Base-by-base conservation (phyloP, 2,888 invertebrate genomes). In the Agrotis clavis region DNA sequence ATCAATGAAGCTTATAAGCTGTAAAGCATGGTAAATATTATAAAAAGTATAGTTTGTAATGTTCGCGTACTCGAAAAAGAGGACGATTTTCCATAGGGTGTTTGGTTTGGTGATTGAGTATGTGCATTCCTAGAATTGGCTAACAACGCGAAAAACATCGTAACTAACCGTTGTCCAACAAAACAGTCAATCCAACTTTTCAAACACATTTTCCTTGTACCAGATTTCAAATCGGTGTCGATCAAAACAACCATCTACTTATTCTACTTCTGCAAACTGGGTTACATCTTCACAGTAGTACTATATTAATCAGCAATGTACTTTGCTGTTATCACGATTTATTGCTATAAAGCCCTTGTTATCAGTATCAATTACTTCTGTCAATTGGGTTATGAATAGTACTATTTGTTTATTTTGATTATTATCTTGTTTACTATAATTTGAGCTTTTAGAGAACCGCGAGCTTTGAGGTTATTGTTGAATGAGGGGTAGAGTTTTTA, bases 401-500 rank as follows among this genome's bases (percentile, higher is more conserved):
- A 73, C 81, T 81, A 81, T 56, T 54, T 68, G 71, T 68, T 72
- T 79, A 47, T 81, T 81, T 67, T 81, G 69, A 65, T 72, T 70
- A 48, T 82, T 68, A 78, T 73, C 73, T 60, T 76, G 70, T 84
- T 84, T 81, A 84, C 74, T 84, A 76, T 61, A n/a, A 19, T n/a
- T 50, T 19, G n/a, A 57, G 57, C 9, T 57, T 57, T 57, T 35
- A 14, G 1, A 5, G 13, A n/a, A 57, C 57, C 13, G 19, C 13
- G 6, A 18, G 54, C 16, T 54, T 56, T 56, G 30, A 0, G 21
- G 16, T 21, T 53, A 5, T 14, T 53, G 54, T n/a, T 47, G 1
- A 47, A 61, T 47, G 21, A 16, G 11, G 21, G 4, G 18, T 13
- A 7, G 9, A 48, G 61, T 25, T 30, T 30, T 56, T 11, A 56